Conservation (phyloP, 2,888 invertebrate genomes). For the Drosophila anomelani region DNA sequence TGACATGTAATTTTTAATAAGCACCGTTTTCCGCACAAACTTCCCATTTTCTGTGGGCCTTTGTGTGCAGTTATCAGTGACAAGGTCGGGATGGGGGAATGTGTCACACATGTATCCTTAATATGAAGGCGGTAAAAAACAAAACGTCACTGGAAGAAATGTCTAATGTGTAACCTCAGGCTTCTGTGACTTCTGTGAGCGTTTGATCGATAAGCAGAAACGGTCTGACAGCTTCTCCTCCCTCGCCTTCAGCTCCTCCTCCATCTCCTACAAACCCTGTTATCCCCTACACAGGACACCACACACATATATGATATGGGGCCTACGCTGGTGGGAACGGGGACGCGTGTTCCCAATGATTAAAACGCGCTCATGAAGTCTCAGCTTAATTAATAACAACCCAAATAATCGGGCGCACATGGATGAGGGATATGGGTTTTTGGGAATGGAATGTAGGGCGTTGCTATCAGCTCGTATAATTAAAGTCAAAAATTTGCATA, state of each 20-base stretch:
- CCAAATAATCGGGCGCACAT: conserved; percentile 45
- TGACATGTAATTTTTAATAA: conserved; percentile 78
- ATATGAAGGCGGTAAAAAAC: conserved; percentile 44
- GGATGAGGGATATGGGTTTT: conserved; percentile 1
- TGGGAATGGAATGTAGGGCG: conserved; percentile 6
- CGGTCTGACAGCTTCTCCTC: conserved; percentile 50
- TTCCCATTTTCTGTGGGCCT: conserved; percentile 59
- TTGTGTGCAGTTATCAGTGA: conserved; percentile 46
- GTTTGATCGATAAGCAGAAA: conserved; percentile 73
- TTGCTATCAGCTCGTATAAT: conserved; percentile 56
- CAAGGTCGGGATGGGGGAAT: conserved; percentile 37
- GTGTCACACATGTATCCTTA: conserved; percentile 69
- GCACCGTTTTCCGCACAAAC: conserved; percentile 60
- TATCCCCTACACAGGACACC: conserved; percentile 4
- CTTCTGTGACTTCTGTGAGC: conserved; percentile 35
- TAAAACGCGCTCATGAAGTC: conserved; percentile 61
- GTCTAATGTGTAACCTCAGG: conserved; percentile 48
- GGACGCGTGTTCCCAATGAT: conserved; percentile 53
- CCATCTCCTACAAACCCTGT: not conserved
- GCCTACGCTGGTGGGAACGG: conserved; percentile 17
- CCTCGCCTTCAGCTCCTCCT: not conserved
- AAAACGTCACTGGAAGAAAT: conserved; percentile 63
- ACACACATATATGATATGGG: conserved; percentile 1
- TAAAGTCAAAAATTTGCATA: conserved; percentile 72
- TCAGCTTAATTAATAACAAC: conserved; percentile 70